These are phyloP conservation scores for Phytoseiulus persimilis DNA, from an alignment of 2,888 invertebrate species.

Conservation along the genomic window DNA sequence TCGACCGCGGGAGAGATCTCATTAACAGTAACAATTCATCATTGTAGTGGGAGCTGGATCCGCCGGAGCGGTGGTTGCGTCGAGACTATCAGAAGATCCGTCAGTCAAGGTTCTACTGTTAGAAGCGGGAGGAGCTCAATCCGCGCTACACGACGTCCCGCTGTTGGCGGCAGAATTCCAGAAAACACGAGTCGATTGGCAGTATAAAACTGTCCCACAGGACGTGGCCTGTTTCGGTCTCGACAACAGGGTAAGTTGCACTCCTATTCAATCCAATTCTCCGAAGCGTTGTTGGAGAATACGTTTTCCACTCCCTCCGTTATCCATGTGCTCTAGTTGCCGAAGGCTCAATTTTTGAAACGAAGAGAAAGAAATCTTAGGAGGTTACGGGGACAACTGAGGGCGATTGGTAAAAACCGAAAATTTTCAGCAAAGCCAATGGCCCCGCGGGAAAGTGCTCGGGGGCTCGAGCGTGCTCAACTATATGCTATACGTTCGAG, in stretches of 20 bases:
- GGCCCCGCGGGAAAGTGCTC: constrained; percentile 82
- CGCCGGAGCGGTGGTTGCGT: constrained; percentile 47
- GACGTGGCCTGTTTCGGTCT: constrained; percentile 46
- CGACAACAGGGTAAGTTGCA: constrained; percentile 42
- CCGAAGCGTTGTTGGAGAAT: no score
- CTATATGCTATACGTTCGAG: constrained; percentile 82
- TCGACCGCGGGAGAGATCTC: neutral
- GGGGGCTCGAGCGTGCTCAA: constrained; percentile 81
- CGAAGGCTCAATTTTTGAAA: no score
- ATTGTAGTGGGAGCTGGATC: constrained; percentile 46
- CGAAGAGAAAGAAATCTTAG: neutral
- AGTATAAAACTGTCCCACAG: constrained; percentile 47
- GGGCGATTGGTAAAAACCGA: neutral
- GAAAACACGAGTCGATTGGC: constrained; percentile 47
- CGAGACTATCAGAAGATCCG: constrained; percentile 47
- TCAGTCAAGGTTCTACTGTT: constrained; percentile 47
- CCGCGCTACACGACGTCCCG: constrained; percentile 77
- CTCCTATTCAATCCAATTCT: no score
- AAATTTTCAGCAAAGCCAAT: constrained; percentile 49
- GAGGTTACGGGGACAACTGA: neutral
- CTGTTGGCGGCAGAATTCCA: constrained; percentile 58
- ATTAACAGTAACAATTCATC: neutral
- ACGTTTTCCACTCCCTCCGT: no score
- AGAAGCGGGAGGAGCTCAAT: constrained; percentile 52
- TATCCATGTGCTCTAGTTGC: no score